Conservation (phyloP, 2,113 vertebrate species). For the Trogon melanurus region DNA sequence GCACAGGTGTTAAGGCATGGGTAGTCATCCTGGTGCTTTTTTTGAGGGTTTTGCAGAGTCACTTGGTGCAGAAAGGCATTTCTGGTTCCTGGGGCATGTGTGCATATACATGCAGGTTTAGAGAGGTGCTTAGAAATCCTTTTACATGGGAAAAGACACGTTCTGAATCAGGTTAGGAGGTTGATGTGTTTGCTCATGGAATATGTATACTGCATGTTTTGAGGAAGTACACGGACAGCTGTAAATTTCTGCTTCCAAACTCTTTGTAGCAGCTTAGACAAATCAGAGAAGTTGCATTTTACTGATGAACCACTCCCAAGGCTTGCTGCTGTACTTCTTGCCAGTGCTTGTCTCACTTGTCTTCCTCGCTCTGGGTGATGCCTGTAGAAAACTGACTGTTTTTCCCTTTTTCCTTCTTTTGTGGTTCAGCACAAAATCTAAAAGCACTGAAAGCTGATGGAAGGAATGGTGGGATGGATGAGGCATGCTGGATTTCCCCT, state of each 20-base stretch:
- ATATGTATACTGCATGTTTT: not conserved
- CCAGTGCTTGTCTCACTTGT: not conserved
- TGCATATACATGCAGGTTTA: not conserved
- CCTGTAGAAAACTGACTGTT: not conserved
- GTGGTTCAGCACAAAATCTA: not conserved
- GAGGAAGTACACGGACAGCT: not conserved
- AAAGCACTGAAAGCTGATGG: not conserved
- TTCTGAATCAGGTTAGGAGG: not conserved
- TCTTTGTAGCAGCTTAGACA: not conserved
- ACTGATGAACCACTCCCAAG: not conserved
- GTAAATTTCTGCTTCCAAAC: not conserved
- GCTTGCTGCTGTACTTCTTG: not conserved
- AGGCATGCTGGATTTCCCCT: not conserved
- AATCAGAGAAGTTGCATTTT: not conserved
- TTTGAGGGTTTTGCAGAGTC: not conserved
- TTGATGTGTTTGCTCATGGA: not conserved
- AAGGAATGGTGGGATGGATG: not conserved
- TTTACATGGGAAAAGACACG: not conserved
- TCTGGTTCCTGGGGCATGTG: not conserved
- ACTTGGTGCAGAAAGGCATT: not conserved
- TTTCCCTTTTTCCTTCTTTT: not conserved
- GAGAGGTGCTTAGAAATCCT: not conserved
- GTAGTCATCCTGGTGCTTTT: not conserved
- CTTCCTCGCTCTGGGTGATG: not conserved
- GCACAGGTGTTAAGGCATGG: not conserved